Conservation (phyloP, 2,113 vertebrate species). For the Thomomys bottae region DNA sequence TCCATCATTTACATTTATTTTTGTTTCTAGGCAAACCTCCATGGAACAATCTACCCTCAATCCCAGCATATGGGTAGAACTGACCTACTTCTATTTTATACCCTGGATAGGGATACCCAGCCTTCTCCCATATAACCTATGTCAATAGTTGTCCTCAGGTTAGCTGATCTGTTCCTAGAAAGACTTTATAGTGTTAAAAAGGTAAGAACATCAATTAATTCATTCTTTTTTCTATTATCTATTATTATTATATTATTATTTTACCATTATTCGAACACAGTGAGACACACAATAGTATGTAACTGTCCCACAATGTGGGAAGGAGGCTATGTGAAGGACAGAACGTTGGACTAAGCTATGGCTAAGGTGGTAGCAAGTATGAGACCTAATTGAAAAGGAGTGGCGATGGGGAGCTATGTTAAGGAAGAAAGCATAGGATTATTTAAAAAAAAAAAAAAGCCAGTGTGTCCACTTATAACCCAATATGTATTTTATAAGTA, state of each 20-base stretch:
- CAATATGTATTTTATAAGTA: constrained; percentile 7
- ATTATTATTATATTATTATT: too few species aligned
- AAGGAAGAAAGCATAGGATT: neutral
- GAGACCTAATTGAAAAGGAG: too few species aligned
- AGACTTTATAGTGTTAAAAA: neutral
- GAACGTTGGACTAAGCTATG: neutral
- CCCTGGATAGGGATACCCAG: neutral
- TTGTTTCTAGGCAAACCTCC: neutral
- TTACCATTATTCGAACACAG: neutral
- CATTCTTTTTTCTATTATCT: neutral
- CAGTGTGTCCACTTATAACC: neutral
- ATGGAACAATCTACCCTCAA: neutral
- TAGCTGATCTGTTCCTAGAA: neutral
- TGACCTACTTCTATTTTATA: neutral
- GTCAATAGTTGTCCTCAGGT: neutral
- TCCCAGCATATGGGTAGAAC: neutral
- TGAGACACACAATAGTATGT: neutral
- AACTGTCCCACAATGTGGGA: neutral
- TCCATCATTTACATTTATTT: neutral
- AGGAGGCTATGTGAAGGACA: neutral
- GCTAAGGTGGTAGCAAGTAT: too few species aligned
- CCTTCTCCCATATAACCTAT: neutral
- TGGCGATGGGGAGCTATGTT: too few species aligned
- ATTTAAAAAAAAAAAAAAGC: neutral
- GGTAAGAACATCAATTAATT: neutral